Base-by-base conservation (phyloP, 2,797 vertebrate genomes). In the Tarsius wallacei region DNA sequence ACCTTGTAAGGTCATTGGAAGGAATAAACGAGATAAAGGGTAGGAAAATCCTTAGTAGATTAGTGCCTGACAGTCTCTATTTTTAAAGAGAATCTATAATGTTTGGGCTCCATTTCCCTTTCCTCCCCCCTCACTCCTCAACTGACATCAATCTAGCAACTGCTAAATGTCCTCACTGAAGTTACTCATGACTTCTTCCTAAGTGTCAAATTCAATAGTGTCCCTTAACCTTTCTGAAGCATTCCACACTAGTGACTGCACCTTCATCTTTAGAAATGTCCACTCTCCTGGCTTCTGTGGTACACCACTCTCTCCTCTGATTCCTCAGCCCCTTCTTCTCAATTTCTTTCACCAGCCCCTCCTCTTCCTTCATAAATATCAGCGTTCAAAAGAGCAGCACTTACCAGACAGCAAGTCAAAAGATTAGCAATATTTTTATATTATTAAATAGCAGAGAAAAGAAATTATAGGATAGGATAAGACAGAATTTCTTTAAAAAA, bases 211-310 rank as follows among this genome's bases (percentile, higher is more conserved):
- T 76, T 81, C 85, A 57, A 47, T 42, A 74, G 90, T n/a, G 14
- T 87, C 26, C 12, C 49, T 55, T 93, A 63, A 70, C n/a, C 78
- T 89, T 73, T 61, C 93, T 59, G 22, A 12, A 83, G 33, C n/a
- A 66, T 71, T 85, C 94, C 94, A 68, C 71, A 68, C 68, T 16
- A 24, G 17, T 51, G 74, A 87, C 51, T 87, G 64, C 85, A 64
- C 31, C 31, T 88, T 64, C 61, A 47, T 59, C 95, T 88, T 85
- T 51, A 42, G 74, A 87, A 87, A 68, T 17, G 9, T 11, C 36
- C 53, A 1, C 19, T 17, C 14, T 73, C 77, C 83, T 66, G 77
- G 36, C n/a, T 78, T 63, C 49, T 13, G 24, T 3, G 28, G 57
- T 7, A 31, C 3, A 33, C 16, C 6, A 8, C 47, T 36, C 77